Base-by-base conservation (phyloP, 2,113 vertebrate genomes). In the Tetrao urogallus region DNA sequence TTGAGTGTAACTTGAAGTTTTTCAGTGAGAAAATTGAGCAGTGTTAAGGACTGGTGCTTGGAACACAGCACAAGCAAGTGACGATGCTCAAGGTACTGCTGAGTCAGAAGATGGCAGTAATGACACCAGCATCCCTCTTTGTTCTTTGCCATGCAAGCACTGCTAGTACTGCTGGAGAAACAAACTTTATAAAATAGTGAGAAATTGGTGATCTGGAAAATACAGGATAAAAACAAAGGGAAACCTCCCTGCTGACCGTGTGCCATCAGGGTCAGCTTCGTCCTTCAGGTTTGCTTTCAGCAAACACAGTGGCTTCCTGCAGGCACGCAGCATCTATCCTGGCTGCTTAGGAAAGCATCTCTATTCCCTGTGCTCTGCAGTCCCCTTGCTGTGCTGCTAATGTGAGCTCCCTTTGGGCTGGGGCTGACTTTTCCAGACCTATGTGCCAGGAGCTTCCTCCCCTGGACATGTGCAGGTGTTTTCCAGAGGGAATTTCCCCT, bases 101-200 rank as follows among this genome's bases (percentile, higher is more conserved):
- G 69, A 93, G 69, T 94, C 93, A 95, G 92, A 93, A 96, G 88
- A 61, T 86, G 88, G 83, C 70, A 94, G 83, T 91, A 92, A 88
- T 36, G 83, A 67, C 80, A 74, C 27, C 47, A 56, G 6, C 50
- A 81, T 88, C 20, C 20, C 34, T 56, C 52, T 56, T 5, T 52
- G 47, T 64, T 91, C 38, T 69, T 50, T 66, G 74, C 24, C 38
- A 56, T 45, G 21, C 27, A 58, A 80, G 2, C 16, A 27, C 10
- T 67, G 63, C 45, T 34, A 65, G 30, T 18, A 30, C 11, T 66
- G 60, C 45, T 32, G 52, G 30, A 32, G 38, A 2, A 43, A 47
- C 7, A 6, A 42, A 47, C 61, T 86, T 72, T 8, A 14, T 20
- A 7, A 67, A 60, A 5, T 0, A 20, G 10, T 4, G 25, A 67